A percentile compares a stretch with the other conserved stretches of the same genome.
Conservation (phyloP, 2,113 vertebrate genomes). For the Raja brachyura region DNA sequence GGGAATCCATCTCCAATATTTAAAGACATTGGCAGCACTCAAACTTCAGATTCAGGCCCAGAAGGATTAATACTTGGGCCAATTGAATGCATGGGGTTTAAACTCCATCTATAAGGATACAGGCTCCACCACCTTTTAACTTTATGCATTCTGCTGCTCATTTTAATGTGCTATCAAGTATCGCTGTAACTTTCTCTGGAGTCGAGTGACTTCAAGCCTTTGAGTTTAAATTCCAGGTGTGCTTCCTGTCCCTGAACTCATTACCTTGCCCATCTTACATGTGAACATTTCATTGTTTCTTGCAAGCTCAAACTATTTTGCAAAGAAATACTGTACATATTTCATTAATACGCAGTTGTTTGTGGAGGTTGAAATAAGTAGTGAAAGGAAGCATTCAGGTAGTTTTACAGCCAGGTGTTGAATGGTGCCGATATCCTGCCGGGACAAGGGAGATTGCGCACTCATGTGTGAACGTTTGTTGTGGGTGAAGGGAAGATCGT, state of each 20-base stretch:
- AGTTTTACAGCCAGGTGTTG: not conserved
- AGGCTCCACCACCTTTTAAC: no score
- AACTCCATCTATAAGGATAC: no score
- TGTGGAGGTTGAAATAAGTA: not conserved
- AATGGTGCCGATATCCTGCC: not conserved
- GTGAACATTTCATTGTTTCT: not conserved
- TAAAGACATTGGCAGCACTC: no score
- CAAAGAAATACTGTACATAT: not conserved
- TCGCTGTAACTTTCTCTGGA: not conserved
- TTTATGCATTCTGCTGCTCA: not conserved
- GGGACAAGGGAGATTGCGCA: not conserved
- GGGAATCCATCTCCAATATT: no score
- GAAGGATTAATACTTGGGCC: no score
- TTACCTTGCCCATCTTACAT: not conserved
- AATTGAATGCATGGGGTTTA: no score
- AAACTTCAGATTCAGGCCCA: no score
- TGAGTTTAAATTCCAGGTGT: not conserved
- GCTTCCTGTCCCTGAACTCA: not conserved
- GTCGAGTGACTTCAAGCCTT: not conserved
- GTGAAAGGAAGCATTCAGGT: not conserved
- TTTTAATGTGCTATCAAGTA: not conserved
- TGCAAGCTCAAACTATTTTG: not conserved
- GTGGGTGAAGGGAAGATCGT: not conserved
- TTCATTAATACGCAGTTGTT: not conserved
- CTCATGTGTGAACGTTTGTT: not conserved